Evolutionary conservation across 1,140 invertebrate genomes (phyloP).

Genomic region (Sinella curviseta): DNA sequence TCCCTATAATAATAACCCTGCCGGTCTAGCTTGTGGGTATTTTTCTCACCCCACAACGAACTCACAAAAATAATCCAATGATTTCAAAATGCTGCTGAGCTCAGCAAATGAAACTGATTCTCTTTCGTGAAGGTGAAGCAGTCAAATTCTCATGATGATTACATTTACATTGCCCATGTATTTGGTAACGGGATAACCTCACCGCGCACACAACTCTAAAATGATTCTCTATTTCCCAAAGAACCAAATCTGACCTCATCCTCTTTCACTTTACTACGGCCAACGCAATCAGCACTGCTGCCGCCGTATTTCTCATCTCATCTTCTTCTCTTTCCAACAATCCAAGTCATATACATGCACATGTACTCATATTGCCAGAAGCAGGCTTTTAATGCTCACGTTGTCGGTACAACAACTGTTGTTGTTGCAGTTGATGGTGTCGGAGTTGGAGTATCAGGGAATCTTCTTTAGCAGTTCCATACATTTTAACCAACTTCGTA

Average conservation of each 20-base stretch:
- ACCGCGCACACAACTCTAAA: background rate
- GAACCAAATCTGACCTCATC: background rate
- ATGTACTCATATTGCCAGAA: too few species aligned
- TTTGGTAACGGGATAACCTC: background rate
- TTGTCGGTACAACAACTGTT: too few species aligned
- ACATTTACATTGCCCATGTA: too few species aligned
- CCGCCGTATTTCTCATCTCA: too few species aligned
- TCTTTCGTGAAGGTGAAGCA: too few species aligned
- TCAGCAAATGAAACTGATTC: background rate
- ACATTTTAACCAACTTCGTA: slow-evolving; percentile 27
- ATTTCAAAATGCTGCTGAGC: background rate
- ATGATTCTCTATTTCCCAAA: background rate
- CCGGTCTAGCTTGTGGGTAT: background rate
- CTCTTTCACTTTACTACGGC: background rate
- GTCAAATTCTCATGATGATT: too few species aligned
- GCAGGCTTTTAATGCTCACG: too few species aligned
- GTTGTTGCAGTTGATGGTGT: background rate
- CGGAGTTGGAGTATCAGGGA: background rate
- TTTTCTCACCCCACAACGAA: background rate
- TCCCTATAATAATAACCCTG: background rate
- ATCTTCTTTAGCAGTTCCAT: background rate
- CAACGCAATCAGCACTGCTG: too few species aligned
- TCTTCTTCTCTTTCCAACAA: background rate
- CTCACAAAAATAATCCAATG: background rate
- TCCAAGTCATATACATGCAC: too few species aligned